Percentiles rank a stretch among this genome's conserved stretches.
Conservation (phyloP, 2,113 vertebrate genomes). For the Apodemus sylvaticus region DNA sequence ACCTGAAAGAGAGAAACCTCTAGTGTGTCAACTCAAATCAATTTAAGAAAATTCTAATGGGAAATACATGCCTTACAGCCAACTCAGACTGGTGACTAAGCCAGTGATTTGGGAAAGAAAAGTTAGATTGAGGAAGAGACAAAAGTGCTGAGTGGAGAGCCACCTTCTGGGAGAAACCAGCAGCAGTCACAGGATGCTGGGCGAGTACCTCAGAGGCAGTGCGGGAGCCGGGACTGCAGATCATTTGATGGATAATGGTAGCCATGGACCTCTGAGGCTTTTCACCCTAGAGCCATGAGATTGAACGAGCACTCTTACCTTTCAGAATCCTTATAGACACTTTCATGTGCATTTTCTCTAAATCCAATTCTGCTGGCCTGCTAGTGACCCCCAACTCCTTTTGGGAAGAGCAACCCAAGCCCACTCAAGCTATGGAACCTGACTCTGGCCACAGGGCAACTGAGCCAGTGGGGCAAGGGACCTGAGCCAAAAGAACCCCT, state of each 20-base stretch:
- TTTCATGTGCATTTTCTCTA: not conserved
- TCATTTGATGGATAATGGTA: not conserved
- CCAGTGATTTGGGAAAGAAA: not conserved
- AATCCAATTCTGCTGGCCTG: not conserved
- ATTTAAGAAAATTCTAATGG: constrained; percentile 33
- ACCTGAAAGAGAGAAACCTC: not conserved
- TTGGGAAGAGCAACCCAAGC: too few relatives aligned
- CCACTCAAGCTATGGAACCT: not conserved
- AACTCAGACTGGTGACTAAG: not conserved
- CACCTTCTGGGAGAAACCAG: not conserved
- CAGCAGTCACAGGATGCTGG: accelerated
- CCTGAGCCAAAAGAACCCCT: not conserved
- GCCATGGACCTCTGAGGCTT: not conserved
- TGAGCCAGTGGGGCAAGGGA: not conserved
- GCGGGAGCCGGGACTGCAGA: not conserved
- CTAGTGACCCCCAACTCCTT: not conserved
- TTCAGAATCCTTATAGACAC: not conserved
- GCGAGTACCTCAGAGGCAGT: not conserved
- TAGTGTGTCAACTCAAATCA: not conserved
- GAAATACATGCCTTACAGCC: not conserved
- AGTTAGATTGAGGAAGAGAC: not conserved
- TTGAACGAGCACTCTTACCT: constrained; percentile 15
- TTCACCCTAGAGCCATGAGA: constrained; percentile 19
- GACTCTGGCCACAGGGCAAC: accelerated
- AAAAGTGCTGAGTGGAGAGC: not conserved